A percentile compares a stretch with the other conserved stretches of the same genome.
These are phyloP conservation scores for Drosophila siamana DNA, from an alignment of 2,888 invertebrate species.

Conservation along the genomic window DNA sequence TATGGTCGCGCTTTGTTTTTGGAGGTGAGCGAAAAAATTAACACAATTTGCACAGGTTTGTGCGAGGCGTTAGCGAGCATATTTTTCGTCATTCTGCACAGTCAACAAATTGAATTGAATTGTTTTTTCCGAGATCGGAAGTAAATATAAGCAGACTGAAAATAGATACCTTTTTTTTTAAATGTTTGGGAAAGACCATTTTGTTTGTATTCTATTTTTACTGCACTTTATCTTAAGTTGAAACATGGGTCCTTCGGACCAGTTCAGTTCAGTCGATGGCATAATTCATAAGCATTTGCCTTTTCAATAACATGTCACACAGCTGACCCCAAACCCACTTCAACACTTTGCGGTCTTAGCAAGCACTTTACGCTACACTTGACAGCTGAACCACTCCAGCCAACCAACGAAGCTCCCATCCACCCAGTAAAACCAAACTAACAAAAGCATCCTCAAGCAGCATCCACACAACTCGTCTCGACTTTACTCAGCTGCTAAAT, in stretches of 20 bases:
- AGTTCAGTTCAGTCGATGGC: conserved; percentile 4
- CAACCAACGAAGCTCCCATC: no score
- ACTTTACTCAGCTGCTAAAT: conserved; percentile 55
- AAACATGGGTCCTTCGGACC: neutral
- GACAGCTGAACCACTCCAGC: conserved; percentile 51
- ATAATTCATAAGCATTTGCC: conserved; percentile 52
- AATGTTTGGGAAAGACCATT: neutral
- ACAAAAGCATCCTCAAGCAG: conserved; percentile 34
- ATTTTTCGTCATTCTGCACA: conserved; percentile 23
- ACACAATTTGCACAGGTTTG: conserved; percentile 29
- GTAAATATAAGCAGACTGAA: neutral
- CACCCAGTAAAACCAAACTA: conserved; percentile 7
- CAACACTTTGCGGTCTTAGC: conserved; percentile 59
- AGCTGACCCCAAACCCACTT: conserved; percentile 45
- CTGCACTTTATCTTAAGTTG: neutral
- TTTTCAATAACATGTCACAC: conserved; percentile 46
- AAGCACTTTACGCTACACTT: conserved; percentile 51
- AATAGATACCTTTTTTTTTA: neutral
- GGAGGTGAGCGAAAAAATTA: conserved; percentile 17
- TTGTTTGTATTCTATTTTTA: neutral
- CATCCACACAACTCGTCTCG: conserved; percentile 16
- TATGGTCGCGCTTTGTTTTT: conserved; percentile 26
- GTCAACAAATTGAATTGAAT: conserved; percentile 15
- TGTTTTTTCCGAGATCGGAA: neutral
- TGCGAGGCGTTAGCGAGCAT: neutral